phyloP scores from a whole-genome alignment of 2,888 invertebrate species.

The Hirtodrosophila histrioides region DNA sequence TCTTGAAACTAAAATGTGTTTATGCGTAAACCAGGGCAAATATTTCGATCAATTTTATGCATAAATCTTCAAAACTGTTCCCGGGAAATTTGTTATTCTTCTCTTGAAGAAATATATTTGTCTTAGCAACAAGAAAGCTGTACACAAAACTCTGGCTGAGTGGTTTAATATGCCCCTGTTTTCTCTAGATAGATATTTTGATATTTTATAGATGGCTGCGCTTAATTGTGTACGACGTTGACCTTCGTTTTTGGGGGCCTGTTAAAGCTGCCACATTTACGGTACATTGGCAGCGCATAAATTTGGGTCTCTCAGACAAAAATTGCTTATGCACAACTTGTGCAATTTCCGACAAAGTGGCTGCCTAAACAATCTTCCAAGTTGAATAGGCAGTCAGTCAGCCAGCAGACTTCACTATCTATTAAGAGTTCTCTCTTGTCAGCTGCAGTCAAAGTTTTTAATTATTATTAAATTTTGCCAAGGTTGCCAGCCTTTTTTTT shows the following conservation, averaged over 20 bases:
- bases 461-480: slow-evolving; percentile 34
- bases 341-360: slow-evolving; percentile 17
- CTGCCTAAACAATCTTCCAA: slow-evolving; percentile 9
- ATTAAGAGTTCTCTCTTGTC: slow-evolving; percentile 8
- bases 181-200: slow-evolving; percentile 31
- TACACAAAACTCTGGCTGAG: too few relatives aligned
- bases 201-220: slow-evolving; percentile 61
- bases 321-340: slow-evolving; percentile 25
- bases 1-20: too few relatives aligned
- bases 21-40: too few relatives aligned
- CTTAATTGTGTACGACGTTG: slow-evolving; percentile 53
- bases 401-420: slow-evolving; percentile 11
- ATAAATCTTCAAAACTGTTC: too few relatives aligned
- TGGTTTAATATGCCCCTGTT: not conserved
- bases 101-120: too few relatives aligned
- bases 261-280: slow-evolving; percentile 28
- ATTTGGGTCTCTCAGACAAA: slow-evolving; percentile 30
- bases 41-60: too few relatives aligned
- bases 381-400: not conserved
- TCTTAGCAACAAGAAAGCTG: too few relatives aligned
- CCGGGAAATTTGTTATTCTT: too few relatives aligned
- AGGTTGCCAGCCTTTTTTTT: not conserved
- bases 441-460: slow-evolving; percentile 40
- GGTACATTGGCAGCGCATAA: slow-evolving; percentile 32
- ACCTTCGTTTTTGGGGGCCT: slow-evolving; percentile 32